phyloP scores from a whole-genome alignment of 2,888 invertebrate species.

The Lasioglossum morio region DNA sequence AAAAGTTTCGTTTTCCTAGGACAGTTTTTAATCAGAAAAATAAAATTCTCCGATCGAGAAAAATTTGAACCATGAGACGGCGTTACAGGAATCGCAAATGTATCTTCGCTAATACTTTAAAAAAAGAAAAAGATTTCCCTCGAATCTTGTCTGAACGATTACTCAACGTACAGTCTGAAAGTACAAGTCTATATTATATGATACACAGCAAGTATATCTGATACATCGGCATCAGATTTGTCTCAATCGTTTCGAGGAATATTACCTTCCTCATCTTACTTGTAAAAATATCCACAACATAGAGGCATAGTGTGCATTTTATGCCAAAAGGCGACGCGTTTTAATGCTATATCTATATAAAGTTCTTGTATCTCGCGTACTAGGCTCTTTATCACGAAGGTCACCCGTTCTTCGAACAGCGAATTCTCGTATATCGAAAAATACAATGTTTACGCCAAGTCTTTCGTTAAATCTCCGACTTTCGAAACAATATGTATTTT shows the following conservation, averaged over 20 bases:
- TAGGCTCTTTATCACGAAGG: constrained; percentile 73
- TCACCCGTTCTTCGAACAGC: constrained; percentile 62
- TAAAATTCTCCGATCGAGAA: constrained; percentile 28
- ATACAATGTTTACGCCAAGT: constrained; percentile 66
- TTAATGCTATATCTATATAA: constrained; percentile 69
- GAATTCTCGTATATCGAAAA: constrained; percentile 66
- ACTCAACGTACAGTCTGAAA: constrained; percentile 57
- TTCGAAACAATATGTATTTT: constrained; percentile 49
- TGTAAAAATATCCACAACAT: constrained; percentile 67
- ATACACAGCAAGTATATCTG: constrained; percentile 65
- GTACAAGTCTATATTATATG: constrained; percentile 59
- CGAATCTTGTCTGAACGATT: constrained; percentile 47
- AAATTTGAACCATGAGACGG: constrained; percentile 31
- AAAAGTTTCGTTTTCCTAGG: constrained; percentile 36
- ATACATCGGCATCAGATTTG: constrained; percentile 55
- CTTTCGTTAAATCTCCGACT: constrained; percentile 46
- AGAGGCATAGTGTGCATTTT: constrained; percentile 65
- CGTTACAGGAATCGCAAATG: constrained; percentile 25
- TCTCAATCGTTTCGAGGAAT: constrained; percentile 55
- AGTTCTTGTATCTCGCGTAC: constrained; percentile 65
- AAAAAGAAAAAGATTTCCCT: constrained; percentile 38
- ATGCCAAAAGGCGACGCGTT: constrained; percentile 72
- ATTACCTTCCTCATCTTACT: constrained; percentile 50
- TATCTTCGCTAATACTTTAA: constrained; percentile 53
- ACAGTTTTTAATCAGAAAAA: constrained; percentile 39